Evolutionary conservation across 1,140 invertebrate genomes (phyloP).

Genomic region (Pissodes strobi): DNA sequence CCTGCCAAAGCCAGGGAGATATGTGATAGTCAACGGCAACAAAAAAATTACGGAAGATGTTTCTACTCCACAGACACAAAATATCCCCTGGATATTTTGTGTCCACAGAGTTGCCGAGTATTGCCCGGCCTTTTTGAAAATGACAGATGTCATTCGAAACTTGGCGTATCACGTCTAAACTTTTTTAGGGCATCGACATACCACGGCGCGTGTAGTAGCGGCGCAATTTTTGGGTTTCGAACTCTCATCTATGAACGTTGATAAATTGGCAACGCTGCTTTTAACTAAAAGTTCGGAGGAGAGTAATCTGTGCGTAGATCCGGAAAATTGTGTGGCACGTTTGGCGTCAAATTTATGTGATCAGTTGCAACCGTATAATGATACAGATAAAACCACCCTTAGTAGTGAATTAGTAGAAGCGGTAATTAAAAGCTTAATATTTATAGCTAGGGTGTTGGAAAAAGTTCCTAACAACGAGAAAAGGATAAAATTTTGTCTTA

Average conservation of each 20-base stretch:
- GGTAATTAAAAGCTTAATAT: slow-evolving; percentile 74
- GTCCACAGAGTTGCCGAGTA: slow-evolving; percentile 64
- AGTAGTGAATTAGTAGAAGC: slow-evolving; percentile 67
- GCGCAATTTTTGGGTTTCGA: slow-evolving; percentile 75
- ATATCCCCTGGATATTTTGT: slow-evolving; percentile 72
- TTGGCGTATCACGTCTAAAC: slow-evolving; percentile 57
- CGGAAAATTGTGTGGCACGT: slow-evolving; percentile 64
- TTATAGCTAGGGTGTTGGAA: slow-evolving; percentile 66
- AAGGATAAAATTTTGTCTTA: slow-evolving; percentile 60
- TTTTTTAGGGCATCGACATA: too few relatives aligned
- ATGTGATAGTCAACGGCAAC: slow-evolving; percentile 49
- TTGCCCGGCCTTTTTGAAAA: slow-evolving; percentile 60
- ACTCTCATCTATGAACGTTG: slow-evolving; percentile 65
- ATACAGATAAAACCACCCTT: too few relatives aligned
- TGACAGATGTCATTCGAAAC: slow-evolving; percentile 51
- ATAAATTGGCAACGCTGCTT: slow-evolving; percentile 62
- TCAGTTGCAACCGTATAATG: slow-evolving; percentile 67
- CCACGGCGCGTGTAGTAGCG: slow-evolving; percentile 74
- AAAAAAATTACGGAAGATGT: slow-evolving; percentile 58
- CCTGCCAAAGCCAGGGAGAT: slow-evolving; percentile 50
- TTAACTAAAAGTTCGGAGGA: slow-evolving; percentile 56
- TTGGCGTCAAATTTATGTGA: slow-evolving; percentile 73
- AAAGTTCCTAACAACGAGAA: slow-evolving; percentile 56
- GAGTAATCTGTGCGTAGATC: slow-evolving; percentile 67
- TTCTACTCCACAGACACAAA: too few relatives aligned